Evolutionary conservation across 1,140 invertebrate species (phyloP).

Genomic region (Bathynomus jamesi): DNA sequence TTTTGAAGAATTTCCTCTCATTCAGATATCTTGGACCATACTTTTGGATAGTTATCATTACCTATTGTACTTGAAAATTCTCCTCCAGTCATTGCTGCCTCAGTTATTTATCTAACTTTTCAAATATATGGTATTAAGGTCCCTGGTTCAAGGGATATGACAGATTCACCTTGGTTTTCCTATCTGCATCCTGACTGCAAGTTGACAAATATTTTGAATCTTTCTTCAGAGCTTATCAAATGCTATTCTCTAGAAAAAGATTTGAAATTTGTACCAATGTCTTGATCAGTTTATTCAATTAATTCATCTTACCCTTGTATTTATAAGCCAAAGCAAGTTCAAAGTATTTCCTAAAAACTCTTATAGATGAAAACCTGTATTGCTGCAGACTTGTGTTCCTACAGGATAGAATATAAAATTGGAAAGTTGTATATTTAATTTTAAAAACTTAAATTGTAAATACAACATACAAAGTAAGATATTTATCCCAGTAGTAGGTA

Average conservation of each 20-base stretch:
- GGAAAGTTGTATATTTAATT: too few relatives aligned
- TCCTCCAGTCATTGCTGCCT: conserved; percentile 74
- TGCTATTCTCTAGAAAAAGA: background rate
- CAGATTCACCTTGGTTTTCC: background rate
- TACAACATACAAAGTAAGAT: too few relatives aligned
- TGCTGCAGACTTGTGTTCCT: too few relatives aligned
- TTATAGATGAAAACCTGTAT: too few relatives aligned
- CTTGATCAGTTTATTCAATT: too few relatives aligned
- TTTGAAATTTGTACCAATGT: too few relatives aligned
- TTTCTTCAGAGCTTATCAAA: background rate
- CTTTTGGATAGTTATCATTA: conserved; percentile 74
- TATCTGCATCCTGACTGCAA: background rate
- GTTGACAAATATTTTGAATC: background rate
- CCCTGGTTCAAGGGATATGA: conserved; percentile 57
- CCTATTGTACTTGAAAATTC: conserved; percentile 66
- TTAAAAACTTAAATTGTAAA: too few relatives aligned
- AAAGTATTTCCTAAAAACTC: too few relatives aligned
- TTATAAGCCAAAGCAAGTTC: too few relatives aligned
- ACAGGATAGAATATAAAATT: too few relatives aligned
- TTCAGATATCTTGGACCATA: conserved; percentile 65
- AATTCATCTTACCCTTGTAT: too few relatives aligned
- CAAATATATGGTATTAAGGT: conserved; percentile 74
- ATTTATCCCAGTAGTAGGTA: too few relatives aligned
- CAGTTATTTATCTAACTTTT: conserved; percentile 70
- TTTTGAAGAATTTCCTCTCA: conserved; percentile 65